Evolutionary conservation across 2,113 vertebrate genomes (phyloP).

Genomic region (Pelodiscus sinensis): DNA sequence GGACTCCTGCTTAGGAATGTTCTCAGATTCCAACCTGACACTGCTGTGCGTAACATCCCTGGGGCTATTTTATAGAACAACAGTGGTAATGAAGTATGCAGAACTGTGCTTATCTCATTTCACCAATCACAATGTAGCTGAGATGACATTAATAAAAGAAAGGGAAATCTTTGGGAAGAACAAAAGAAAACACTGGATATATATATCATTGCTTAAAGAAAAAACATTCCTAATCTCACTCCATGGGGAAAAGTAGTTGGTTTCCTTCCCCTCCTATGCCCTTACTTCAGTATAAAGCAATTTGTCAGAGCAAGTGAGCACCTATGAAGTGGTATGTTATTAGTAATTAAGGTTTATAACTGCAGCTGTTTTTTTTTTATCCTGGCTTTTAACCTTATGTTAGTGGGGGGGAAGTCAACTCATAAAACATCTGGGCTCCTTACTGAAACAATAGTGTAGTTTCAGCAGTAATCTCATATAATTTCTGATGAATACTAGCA

Average conservation of each 20-base stretch:
- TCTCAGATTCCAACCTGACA: slow-evolving; percentile 5
- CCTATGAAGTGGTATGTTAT: slow-evolving; percentile 55
- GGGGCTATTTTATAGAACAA: not conserved
- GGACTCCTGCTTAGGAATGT: slow-evolving; percentile 2
- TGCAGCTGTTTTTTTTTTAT: slow-evolving; percentile 74
- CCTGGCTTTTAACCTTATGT: slow-evolving; percentile 73
- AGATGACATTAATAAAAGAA: not conserved
- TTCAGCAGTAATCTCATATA: slow-evolving; percentile 82
- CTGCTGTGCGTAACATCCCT: not conserved
- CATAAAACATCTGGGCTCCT: slow-evolving; percentile 86
- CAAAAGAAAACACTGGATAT: fast-evolving
- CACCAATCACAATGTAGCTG: not conserved
- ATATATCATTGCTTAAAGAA: fast-evolving
- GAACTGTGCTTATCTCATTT: not conserved
- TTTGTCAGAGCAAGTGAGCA: slow-evolving; percentile 46
- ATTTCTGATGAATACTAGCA: slow-evolving; percentile 88
- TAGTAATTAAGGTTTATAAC: slow-evolving; percentile 66
- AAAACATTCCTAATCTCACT: not conserved
- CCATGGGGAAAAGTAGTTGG: fast-evolving
- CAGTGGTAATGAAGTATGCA: not conserved
- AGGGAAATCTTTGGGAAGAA: not conserved
- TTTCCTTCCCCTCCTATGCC: not conserved
- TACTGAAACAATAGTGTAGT: slow-evolving; percentile 81
- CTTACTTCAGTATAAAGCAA: not conserved
- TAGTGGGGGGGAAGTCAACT: slow-evolving; percentile 57